Evolutionary conservation across 2,888 invertebrate species (phyloP).

Genomic region (Drosophila histrio): DNA sequence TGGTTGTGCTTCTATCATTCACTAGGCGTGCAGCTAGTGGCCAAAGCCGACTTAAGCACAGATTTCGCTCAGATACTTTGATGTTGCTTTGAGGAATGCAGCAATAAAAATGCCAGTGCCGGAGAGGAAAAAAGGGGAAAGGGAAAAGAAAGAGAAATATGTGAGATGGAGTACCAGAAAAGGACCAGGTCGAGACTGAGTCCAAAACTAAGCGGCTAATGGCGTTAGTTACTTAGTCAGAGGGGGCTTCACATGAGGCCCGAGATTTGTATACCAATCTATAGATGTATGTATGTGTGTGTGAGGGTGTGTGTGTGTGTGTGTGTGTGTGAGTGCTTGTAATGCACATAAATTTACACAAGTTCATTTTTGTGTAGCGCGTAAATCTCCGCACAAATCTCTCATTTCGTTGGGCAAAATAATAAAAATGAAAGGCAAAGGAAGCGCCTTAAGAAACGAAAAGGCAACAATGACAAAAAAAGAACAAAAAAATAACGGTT

Average conservation of each 20-base stretch:
- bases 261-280: slow-evolving; percentile 22
- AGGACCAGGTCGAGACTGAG: not conserved
- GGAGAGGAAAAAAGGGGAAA: not conserved
- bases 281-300: not conserved
- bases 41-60: slow-evolving; percentile 51
- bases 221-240: slow-evolving; percentile 66
- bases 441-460: slow-evolving; percentile 39
- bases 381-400: slow-evolving; percentile 75
- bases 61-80: slow-evolving; percentile 58
- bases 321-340: slow-evolving; percentile 32
- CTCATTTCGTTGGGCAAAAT: slow-evolving; percentile 57
- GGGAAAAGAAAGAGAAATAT: not conserved
- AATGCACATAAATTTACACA: slow-evolving; percentile 72
- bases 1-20: slow-evolving; percentile 4
- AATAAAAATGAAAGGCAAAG: slow-evolving; percentile 14
- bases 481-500: slow-evolving; percentile 25
- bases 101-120: slow-evolving; percentile 65
- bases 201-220: slow-evolving; percentile 62
- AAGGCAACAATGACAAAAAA: slow-evolving; percentile 34
- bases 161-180: not conserved
- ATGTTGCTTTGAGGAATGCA: slow-evolving; percentile 63
- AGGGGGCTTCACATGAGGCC: slow-evolving; percentile 4
- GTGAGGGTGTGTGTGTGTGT: not conserved
- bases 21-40: slow-evolving; percentile 10
- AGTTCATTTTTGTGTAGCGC: slow-evolving; percentile 68